Base-by-base conservation (phyloP, 2,888 invertebrate genomes). In the Luffia ferchaultella region DNA sequence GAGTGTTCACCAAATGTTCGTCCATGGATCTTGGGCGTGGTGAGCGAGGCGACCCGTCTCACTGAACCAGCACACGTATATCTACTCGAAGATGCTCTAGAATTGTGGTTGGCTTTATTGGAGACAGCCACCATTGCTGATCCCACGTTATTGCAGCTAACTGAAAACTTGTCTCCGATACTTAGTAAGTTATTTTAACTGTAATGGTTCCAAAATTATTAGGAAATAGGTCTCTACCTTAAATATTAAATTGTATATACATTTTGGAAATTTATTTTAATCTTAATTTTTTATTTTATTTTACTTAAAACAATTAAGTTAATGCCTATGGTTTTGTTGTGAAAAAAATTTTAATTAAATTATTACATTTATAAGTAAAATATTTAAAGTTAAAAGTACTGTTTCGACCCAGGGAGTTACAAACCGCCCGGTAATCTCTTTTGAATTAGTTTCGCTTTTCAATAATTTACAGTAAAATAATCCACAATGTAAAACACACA, bases 11-110 rank as follows among this genome's bases (percentile, higher is more conserved):
- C 85, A 1, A 84, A 74, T 62, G 76, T 90, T 60, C 85, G 87
- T 16, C 87, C 87, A 5, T 90, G 91, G 79, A 80, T 91, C 17
- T 73, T 90, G 53, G 69, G 70, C 54, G 80, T 85, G 1, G 72
- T 85, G 47, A 70, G 74, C 61, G 83, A 84, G 54, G 74, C 85
- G 51, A 95, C 96, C 0, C 92, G 95, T 63, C 86, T 93, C 0
- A 85, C 88, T 54, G 90, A 93, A 65, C 88, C 90, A 50, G 88
- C 92, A 0, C 93, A 96, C 69, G 92, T 97, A 49, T 97, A 97
- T 71, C 85, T 97, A 49, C 77, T 96, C 58, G 97, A 97, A 73
- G 97, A 98, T 68, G 96, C 96, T 1, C 78, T 97, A 42, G 93
- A 95, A 58, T 84, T 98, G 52, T 97, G 97, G 96, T 85, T 91